Base-by-base conservation (phyloP, 2,888 invertebrate species). In the Dolomedes plantarius region DNA sequence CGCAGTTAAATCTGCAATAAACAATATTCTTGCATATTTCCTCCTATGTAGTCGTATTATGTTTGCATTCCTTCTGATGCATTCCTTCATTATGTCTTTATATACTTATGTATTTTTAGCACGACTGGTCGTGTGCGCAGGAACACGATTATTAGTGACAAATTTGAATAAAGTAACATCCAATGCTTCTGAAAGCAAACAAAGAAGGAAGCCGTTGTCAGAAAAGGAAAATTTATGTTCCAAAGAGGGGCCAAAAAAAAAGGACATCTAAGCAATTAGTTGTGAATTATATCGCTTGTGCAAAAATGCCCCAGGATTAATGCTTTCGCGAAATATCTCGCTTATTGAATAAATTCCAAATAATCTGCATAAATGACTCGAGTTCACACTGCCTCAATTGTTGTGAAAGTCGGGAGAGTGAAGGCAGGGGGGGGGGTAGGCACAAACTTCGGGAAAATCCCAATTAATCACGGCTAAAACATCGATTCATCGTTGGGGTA, bases 401-500 rank as follows among this genome's bases (percentile, higher is more conserved):
- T 56, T 56, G 56, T 56, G 67, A 67, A 67, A 67, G 65, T n/a
- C n/a, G n/a, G 64, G 11, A 64, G 67, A 31, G 46, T 13, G 46
- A 39, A 56, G 64, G 23, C 67, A 16, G n/a, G 62, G 46, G 28
- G 39, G 6, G 28, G 39, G 41, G 69, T 13, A 28, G 13, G 73
- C 28, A 31, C 27, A 56, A 73, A 65, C 77, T 77, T 80, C 31
- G 31, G 71, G 41, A 31, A 80, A 80, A 73, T 71, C 65, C 41
- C 77, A 50, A 85, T 85, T 85, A 77, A 85, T 85, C 83, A 85
- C 39, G 31, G 46, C 29, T 39, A 71, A 64, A 46, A 28, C 77
- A 85, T 85, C 73, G 83, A 85, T 85, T 85, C 77, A 85, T 85
- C 72, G 72, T 27, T 16, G 32, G 23, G 46, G 72, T 39, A 85